Evolutionary conservation across 2,797 vertebrate species (phyloP).

Genomic region (Neosalanx taihuensis): DNA sequence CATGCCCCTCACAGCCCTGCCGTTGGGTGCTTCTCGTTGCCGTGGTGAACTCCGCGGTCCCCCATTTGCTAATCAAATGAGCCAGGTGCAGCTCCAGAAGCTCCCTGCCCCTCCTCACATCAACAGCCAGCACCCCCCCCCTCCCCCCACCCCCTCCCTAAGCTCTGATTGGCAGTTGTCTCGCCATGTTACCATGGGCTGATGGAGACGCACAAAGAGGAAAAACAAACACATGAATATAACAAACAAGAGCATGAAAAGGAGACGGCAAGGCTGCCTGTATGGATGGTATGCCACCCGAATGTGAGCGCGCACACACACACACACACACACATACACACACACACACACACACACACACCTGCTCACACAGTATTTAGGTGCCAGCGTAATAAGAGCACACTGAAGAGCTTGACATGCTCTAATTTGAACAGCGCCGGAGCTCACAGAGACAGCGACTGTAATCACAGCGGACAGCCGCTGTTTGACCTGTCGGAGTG

Average conservation of each 20-base stretch:
- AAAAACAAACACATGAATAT: constrained; percentile 50
- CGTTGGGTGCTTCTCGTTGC: constrained; percentile 4
- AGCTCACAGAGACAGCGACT: not conserved
- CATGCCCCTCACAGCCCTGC: not conserved
- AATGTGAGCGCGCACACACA: constrained; percentile 5
- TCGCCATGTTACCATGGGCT: constrained; percentile 44
- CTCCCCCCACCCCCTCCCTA: not conserved
- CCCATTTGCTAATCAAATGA: constrained; percentile 77
- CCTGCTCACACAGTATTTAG: constrained; percentile 42
- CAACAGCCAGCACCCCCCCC: constrained; percentile 24
- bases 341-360: constrained; percentile 7
- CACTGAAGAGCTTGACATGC: not conserved
- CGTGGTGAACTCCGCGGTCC: constrained; percentile 13
- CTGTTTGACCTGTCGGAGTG: not conserved
- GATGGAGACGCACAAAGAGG: constrained; percentile 39
- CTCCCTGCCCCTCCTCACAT: constrained; percentile 36
- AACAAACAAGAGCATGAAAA: constrained; percentile 10
- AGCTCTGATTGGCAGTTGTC: constrained; percentile 55
- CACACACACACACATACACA: constrained; percentile 41
- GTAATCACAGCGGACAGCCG: not conserved
- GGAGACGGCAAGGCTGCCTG: not conserved
- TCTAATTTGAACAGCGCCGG: not conserved
- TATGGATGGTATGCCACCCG: not conserved
- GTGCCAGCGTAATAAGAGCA: not conserved
- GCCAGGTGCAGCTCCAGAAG: constrained; percentile 54